Base-by-base conservation (phyloP, 2,113 vertebrate species). In the Serinus canaria region DNA sequence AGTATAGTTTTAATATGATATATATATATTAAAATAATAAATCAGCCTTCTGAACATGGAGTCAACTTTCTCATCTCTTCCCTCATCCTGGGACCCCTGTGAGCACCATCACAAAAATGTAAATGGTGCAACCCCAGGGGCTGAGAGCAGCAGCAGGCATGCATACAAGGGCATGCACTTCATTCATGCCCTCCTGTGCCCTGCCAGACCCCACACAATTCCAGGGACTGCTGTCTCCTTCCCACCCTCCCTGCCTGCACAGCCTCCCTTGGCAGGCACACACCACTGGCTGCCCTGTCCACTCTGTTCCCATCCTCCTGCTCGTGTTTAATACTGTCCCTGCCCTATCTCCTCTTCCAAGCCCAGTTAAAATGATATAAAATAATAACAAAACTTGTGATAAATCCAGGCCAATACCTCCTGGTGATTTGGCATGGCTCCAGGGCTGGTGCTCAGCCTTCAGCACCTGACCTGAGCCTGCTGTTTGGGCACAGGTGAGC, bases 291-390 rank as follows among this genome's bases (percentile, higher is more conserved):
- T 41, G 3, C 2, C 22, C 83, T 67, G 18, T 4, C 2, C 53
- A 68, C 52, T 3, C 63, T 49, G 31, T 88, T n/a, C 50, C 63
- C 63, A n/a, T 31, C 24, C 17, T 5, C 35, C 78, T 49, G 17
- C 30, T 59, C 6, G 13, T 10, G 4, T 46, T 50, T 25, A 62
- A 0, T 16, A 9, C 37, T 47, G 0, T 4, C 58, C 39, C 70
- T 87, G 62, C 46, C 22, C 2, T 8, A 46, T 33, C 82, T 31
- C 55, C 67, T 41, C 64, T 52, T 56, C 31, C 73, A 63, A 73
- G 21, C 8, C 35, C 11, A 27, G 67, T 16, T 25, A 55, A 83
- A 80, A 66, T 23, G 46, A 44, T 37, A 37, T 37, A 76, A 89
- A 27, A 20, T 59, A 25, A 49, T 0, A 68, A 31, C 25, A 73